Percentiles rank a stretch among this genome's conserved stretches.
These are phyloP conservation scores for fruit fly (Drosophila melanogaster) DNA, from an alignment of 1,140 invertebrate genomes.

Conservation along the genomic window DNA sequence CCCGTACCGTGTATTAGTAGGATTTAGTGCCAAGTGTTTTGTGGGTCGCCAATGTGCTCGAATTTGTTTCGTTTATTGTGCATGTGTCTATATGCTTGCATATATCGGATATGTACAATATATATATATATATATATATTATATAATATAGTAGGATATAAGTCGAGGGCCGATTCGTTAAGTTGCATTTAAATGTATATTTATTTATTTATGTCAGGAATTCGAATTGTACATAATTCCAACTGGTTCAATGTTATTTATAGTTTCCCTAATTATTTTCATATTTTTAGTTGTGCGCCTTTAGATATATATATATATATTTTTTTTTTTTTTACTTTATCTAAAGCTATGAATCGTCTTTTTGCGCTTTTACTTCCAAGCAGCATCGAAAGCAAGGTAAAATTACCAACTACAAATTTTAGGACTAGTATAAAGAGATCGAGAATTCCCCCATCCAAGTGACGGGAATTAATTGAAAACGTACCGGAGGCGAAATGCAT, in stretches of 20 bases:
- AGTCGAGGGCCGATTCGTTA: slow-evolving; percentile 12
- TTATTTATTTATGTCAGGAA: slow-evolving; percentile 51
- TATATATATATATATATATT: slow-evolving; percentile 17
- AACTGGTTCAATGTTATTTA: slow-evolving; percentile 57
- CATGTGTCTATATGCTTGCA: slow-evolving; percentile 48
- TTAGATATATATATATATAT: neutral
- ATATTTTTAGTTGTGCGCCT: slow-evolving; percentile 11
- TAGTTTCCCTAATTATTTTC: slow-evolving; percentile 20
- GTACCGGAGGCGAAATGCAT: slow-evolving; percentile 83
- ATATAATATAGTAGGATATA: slow-evolving; percentile 21
- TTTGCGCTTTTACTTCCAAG: slow-evolving; percentile 75
- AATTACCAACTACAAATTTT: slow-evolving; percentile 32
- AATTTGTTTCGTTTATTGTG: slow-evolving; percentile 68
- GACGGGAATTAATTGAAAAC: slow-evolving; percentile 58
- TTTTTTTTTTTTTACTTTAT: slow-evolving; percentile 16
- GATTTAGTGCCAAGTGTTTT: slow-evolving; percentile 53
- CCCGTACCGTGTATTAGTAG: slow-evolving; percentile 72
- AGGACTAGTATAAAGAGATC: slow-evolving; percentile 7
- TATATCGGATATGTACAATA: slow-evolving; percentile 35
- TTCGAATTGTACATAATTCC: slow-evolving; percentile 42
- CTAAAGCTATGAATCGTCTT: slow-evolving; percentile 41
- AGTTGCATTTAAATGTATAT: slow-evolving; percentile 54
- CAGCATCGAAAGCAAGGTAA: slow-evolving; percentile 43
- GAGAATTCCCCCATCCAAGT: slow-evolving; percentile 14
- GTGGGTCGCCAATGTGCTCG: slow-evolving; percentile 65